Base-by-base conservation (phyloP, 2,113 vertebrate genomes). In the Tauraco erythrolophus region DNA sequence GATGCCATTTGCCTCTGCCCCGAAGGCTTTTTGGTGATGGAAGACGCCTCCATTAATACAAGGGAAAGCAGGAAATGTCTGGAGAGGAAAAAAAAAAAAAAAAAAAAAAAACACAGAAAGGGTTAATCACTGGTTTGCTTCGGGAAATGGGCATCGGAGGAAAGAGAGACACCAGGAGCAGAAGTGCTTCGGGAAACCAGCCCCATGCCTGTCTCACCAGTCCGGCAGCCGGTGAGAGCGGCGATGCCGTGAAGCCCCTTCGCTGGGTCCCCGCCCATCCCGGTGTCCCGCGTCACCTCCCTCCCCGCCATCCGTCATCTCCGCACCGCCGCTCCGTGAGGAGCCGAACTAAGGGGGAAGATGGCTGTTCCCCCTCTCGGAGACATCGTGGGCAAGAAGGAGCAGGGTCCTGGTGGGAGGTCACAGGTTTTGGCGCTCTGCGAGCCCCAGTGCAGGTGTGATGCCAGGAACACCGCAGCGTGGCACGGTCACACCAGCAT, bases 181-280 rank as follows among this genome's bases (percentile, higher is more conserved):
- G 82, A 18, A n/a, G 48, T n/a, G 70, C 30, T 60, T 17, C 80
- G 24, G 24, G 19, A 54, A 28, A 54, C 12, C 51, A 30, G 53
- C 28, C 21, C 19, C 22, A 16, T 27, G 30, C 53, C 28, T 24
- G 15, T 15, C n/a, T n/a, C n/a, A n/a, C 53, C 53, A 15, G 53
- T 2, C 0, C 2, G 31, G 22, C 46, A 14, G 66, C 0, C 2
- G 1, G 43, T 0, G 30, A 64, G 46, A 61, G 51, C 19, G 83
- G 37, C 0, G 6, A 37, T 10, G 45, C 43, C 7, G 27, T 0
- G 1, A 50, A 60, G 51, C 41, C 33, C 23, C 61, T 79, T 5
- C 0, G 1, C 54, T 35, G 1, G 5, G 24, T 70, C 37, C 46
- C 46, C 0, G 1, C 23, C 39, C 8, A 6, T 12, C 21, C 45